A percentile compares a stretch with the other conserved stretches of the same genome.
Evolutionary conservation across 2,888 invertebrate species (phyloP).

Genomic region (Eledona agricola): DNA sequence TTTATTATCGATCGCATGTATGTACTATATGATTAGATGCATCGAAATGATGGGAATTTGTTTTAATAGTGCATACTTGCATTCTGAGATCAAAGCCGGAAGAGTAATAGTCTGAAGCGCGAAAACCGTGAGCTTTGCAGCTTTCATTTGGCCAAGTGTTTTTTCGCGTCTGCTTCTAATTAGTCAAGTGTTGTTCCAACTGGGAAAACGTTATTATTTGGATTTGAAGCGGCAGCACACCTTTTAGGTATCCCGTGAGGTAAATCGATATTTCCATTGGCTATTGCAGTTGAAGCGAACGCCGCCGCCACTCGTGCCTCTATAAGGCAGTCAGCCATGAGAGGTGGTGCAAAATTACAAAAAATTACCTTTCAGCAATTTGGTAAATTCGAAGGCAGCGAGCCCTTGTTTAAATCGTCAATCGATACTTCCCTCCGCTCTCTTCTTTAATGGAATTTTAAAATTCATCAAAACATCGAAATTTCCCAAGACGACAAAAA

Average conservation of each 20-base stretch:
- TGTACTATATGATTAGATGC: too few species aligned
- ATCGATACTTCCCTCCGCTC: conserved; percentile 14
- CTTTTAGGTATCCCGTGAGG: conserved; percentile 22
- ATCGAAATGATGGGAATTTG: too few species aligned
- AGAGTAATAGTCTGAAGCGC: too few species aligned
- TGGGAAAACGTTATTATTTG: too few species aligned
- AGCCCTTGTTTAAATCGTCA: conserved; percentile 3
- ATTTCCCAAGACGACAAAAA: conserved; percentile 4
- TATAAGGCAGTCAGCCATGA: conserved; percentile 26
- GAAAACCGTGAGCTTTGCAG: too few species aligned
- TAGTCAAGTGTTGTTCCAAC: too few species aligned
- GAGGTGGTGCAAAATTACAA: conserved; percentile 12
- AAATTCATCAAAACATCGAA: conserved; percentile 22
- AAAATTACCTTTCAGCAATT: conserved; percentile 16
- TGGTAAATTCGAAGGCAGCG: conserved; percentile 9
- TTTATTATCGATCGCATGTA: conserved; percentile 5
- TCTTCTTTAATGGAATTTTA: conserved; percentile 20
- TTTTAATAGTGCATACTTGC: too few species aligned
- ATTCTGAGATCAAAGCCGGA: too few species aligned
- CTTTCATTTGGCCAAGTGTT: too few species aligned
- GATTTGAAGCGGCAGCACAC: conserved; percentile 20
- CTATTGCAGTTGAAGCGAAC: conserved; percentile 29
- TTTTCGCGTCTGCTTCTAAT: too few species aligned
- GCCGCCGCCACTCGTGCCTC: conserved; percentile 23
- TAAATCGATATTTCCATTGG: conserved; percentile 33